These are phyloP conservation scores for Tachina lurida DNA, from an alignment of 2,888 invertebrate species.

Conservation along the genomic window DNA sequence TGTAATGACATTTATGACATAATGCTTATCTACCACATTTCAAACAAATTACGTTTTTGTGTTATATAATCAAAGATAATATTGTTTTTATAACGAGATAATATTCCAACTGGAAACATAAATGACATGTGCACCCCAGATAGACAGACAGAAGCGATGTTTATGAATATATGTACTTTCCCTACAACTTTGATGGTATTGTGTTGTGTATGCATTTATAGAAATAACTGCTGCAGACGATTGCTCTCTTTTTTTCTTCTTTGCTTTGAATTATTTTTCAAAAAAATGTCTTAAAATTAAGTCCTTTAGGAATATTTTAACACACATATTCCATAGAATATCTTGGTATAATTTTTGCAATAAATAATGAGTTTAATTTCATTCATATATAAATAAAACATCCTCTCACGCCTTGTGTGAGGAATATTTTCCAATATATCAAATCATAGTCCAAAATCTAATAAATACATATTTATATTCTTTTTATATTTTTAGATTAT, in stretches of 20 bases:
- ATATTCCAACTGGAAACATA: not conserved
- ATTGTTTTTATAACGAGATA: not conserved
- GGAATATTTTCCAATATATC: not conserved
- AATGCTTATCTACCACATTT: not conserved
- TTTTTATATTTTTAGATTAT: constrained; percentile 3
- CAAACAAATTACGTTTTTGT: not conserved
- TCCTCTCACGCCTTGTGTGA: not conserved
- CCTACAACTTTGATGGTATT: not conserved
- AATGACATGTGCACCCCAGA: not conserved
- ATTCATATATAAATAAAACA: not conserved
- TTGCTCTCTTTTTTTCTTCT: too few relatives aligned
- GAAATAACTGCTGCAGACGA: too few relatives aligned
- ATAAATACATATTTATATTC: not conserved
- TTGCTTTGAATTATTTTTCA: too few relatives aligned
- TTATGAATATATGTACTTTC: not conserved
- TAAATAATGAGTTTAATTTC: not conserved
- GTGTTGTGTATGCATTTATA: too few relatives aligned
- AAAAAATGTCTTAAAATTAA: not conserved
- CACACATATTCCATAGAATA: not conserved
- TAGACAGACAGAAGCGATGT: not conserved
- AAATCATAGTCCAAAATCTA: not conserved
- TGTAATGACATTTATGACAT: too few relatives aligned
- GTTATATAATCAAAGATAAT: not conserved
- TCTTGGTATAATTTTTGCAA: not conserved
- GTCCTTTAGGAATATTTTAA: not conserved